Evolutionary conservation across 1,140 invertebrate genomes (phyloP).

Genomic region (Chionoecetes opilio): DNA sequence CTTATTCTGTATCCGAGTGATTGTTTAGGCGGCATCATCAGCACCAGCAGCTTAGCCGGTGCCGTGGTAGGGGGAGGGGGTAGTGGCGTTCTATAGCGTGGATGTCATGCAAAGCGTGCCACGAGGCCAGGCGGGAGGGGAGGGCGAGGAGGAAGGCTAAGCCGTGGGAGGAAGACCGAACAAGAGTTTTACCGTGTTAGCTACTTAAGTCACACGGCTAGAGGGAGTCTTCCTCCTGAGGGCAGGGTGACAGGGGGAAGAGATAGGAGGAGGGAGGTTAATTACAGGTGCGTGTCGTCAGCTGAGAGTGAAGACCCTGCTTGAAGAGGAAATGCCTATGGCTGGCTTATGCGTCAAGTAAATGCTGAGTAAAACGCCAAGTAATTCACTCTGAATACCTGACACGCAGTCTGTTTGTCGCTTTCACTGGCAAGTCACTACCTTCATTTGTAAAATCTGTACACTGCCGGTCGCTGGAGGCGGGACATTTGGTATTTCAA

Average conservation of each 20-base stretch:
- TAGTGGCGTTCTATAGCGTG: background rate
- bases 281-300: conserved; percentile 27
- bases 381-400: too few species aligned
- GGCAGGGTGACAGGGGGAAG: background rate
- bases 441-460: conserved; percentile 30
- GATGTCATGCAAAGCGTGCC: background rate
- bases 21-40: background rate
- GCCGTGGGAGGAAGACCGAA: background rate
- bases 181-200: conserved; percentile 3
- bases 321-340: background rate
- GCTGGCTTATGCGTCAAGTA: background rate
- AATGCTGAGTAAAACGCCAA: background rate
- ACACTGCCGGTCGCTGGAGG: background rate
- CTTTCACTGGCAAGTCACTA: background rate
- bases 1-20: background rate
- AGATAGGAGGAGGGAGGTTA: background rate
- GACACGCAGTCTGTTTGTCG: background rate
- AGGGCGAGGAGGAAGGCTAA: background rate
- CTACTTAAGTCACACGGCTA: background rate
- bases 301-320: background rate
- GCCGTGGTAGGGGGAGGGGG: background rate
- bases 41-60: background rate
- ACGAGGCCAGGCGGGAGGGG: background rate
- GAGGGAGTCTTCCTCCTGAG: background rate
- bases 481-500: background rate